Base-by-base conservation (phyloP, 1,140 invertebrate genomes). In the Zaprionus inermis region DNA sequence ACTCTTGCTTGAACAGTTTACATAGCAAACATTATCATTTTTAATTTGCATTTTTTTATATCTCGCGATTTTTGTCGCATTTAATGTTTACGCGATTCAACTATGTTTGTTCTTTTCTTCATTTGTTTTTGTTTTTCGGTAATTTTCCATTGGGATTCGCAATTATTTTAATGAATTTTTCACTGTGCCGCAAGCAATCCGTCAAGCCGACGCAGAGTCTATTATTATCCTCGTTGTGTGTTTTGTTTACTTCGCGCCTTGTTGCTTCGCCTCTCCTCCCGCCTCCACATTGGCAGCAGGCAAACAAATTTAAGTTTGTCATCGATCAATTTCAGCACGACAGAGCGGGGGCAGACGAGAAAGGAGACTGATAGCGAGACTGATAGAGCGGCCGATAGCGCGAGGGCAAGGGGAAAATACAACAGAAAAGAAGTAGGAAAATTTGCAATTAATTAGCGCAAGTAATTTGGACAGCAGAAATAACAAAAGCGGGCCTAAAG, bases 361-460 rank as follows among this genome's bases (percentile, higher is more conserved):
- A 10, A 18, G 7, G 20, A 12, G 44, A 22, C 44, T 49, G 44
- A 44, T 44, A 44, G 38, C 38, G n/a, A 16, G 38, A 41, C 38
- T n/a, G 38, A 41, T 41, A 41, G 38, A 41, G 38, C n/a, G 38
- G 16, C n/a, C 38, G 38, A 44, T 44, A 44, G 38, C 38, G 38
- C 38, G 38, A 44, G 7, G 6, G 52, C 61, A 74, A 76, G 61
- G 51, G 57, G 66, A 60, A 49, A 44, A n/a, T 22, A 22, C 70
- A 49, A 61, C 30, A 61, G 32, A 61, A 70, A 66, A 75, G 18
- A 60, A 65, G 38, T 49, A 75, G 34, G 49, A 68, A 79, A 83
- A 78, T 89, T 83, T 80, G 84, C 80, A 79, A 89, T 89, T 89
- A 88, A 88, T 89, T 88, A 88, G 77, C 67, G 63, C 68, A 59